Evolutionary conservation across 2,797 vertebrate species (phyloP), one percentile per base, ranked within the genome.

Genomic region (Falco novaeseelandiae): DNA sequence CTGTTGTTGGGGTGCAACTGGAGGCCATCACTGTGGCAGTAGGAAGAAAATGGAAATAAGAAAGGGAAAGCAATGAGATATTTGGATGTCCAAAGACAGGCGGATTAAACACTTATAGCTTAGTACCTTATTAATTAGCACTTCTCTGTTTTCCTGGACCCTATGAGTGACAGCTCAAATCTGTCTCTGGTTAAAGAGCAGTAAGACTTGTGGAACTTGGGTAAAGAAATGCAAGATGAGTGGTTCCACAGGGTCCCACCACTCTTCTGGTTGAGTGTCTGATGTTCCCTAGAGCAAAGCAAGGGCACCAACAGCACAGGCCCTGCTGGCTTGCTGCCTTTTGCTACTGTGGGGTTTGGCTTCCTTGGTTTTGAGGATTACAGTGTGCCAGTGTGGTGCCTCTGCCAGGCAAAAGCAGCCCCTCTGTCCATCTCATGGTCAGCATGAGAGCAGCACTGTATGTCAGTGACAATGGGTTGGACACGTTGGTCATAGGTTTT

Each of bases 371-470:
- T 65, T 83, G 54, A 26, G 66, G 22, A 26, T 72, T 67, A 10
- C 20, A 6, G 3, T 49, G n/a, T 84, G 30, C 21, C 10, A 14
- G 17, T 15, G 14, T 0, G 2, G 26, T 79, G 44, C 17, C 83
- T n/a, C 34, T 92, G 29, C 49, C 34, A 48, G 74, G 32, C 23
- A 72, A 59, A 78, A 84, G 29, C 34, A 87, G 26, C 38, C 38
- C 54, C 40, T 63, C 74, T 72, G 25, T 15, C 29, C 26, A 5
- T 78, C 44, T 67, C 1, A 0, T 63, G 59, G 58, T 46, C 48
- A 63, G 0, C 12, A 1, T 3, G n/a, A 58, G 54, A 80, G 8
- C 44, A n/a, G 65, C 26, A 3, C 2, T 63, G 6, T 62, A 6
- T 73, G 38, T 32, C 32, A 30, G 14, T 78, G 80, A 36, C 32